phyloP scores from a whole-genome alignment of 2,888 invertebrate species.

The Melanotus villosus region DNA sequence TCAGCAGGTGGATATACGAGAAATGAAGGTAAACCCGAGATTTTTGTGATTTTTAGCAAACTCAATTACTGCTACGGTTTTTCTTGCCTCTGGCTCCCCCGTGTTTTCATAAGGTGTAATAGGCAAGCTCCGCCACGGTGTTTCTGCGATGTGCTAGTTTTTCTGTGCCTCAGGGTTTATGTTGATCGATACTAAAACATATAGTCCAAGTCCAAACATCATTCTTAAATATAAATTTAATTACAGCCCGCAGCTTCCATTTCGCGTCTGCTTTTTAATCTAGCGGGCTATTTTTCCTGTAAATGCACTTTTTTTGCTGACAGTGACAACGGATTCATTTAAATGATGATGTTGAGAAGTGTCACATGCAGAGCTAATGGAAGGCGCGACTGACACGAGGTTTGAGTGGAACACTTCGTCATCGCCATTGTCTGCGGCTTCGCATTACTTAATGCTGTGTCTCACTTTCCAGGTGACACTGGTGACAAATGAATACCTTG shows the following conservation, averaged over 20 bases:
- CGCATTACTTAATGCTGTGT: slow-evolving; percentile 60
- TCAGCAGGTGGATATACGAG: slow-evolving; percentile 40
- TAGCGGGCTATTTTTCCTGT: background rate
- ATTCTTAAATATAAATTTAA: slow-evolving; percentile 30
- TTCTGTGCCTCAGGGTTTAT: slow-evolving; percentile 47
- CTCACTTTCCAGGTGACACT: slow-evolving; percentile 56
- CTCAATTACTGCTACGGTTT: slow-evolving; percentile 61
- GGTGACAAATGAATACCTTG: slow-evolving; percentile 66
- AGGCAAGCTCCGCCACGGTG: slow-evolving; percentile 50
- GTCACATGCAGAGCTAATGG: slow-evolving; percentile 63
- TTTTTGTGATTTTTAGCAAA: slow-evolving; percentile 65
- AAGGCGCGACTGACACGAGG: slow-evolving; percentile 62
- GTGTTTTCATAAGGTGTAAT: slow-evolving; percentile 60
- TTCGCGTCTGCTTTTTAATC: slow-evolving; percentile 7
- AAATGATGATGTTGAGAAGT: slow-evolving; percentile 63
- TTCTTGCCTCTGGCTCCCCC: slow-evolving; percentile 56
- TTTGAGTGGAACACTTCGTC: slow-evolving; percentile 64
- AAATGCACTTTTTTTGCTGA: slow-evolving; percentile 33
- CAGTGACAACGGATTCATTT: slow-evolving; percentile 56
- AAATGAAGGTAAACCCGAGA: slow-evolving; percentile 53
- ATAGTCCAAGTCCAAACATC: slow-evolving; percentile 38
- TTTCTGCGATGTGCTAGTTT: slow-evolving; percentile 48
- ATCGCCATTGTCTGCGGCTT: slow-evolving; percentile 62
- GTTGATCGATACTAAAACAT: slow-evolving; percentile 50
- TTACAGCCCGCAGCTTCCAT: slow-evolving; percentile 4